Evolutionary conservation across 1,140 invertebrate species (phyloP).

Genomic region (Zaprionus ghesquierei): DNA sequence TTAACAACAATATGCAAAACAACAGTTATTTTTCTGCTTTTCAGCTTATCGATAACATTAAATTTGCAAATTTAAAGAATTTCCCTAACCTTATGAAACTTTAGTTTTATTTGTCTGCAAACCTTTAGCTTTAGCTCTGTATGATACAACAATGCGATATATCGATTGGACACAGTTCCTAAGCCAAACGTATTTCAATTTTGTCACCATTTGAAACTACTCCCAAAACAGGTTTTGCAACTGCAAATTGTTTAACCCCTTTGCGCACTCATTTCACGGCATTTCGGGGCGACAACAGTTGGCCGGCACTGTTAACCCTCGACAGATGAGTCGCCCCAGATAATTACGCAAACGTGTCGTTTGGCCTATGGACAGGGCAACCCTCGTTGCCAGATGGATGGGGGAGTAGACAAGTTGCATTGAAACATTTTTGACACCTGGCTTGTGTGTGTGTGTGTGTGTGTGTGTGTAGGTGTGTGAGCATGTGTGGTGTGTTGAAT

Average conservation of each 20-base stretch:
- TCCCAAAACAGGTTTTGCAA: background rate
- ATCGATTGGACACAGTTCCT: background rate
- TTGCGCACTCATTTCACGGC: background rate
- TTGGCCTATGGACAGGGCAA: constrained; percentile 23
- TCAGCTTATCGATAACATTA: background rate
- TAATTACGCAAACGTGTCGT: constrained; percentile 63
- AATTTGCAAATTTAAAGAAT: no score
- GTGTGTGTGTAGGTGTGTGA: background rate
- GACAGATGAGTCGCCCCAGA: constrained; percentile 34
- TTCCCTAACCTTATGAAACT: no score
- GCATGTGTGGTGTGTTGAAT: background rate
- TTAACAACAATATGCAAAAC: no score
- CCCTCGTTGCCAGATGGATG: constrained; percentile 8
- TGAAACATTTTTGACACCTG: constrained; percentile 69
- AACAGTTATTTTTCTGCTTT: background rate
- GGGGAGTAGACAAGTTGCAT: constrained; percentile 48
- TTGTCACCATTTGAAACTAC: background rate
- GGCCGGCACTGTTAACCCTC: constrained; percentile 54
- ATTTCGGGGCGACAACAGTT: constrained; percentile 34
- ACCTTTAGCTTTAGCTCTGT: no score
- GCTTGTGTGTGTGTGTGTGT: constrained; percentile 35
- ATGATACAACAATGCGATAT: background rate
- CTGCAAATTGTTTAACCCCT: constrained; percentile 43
- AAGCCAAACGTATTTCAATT: background rate
- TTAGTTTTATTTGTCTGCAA: no score